Conservation (phyloP, 2,888 invertebrate species). For the Trachelus tabidus region DNA sequence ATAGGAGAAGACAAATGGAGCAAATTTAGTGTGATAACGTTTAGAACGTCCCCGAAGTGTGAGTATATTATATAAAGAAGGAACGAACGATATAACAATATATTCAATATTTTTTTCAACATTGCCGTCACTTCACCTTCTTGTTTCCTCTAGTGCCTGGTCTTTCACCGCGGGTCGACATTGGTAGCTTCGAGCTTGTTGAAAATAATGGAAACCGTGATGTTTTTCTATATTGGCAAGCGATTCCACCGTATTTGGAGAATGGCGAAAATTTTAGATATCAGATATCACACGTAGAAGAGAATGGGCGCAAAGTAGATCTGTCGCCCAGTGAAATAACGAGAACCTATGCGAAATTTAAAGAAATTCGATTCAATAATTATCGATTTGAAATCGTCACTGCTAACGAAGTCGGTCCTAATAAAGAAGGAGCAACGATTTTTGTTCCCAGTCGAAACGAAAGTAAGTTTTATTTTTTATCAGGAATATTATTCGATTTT, state of each 20-base stretch:
- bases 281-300: conserved; percentile 68
- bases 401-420: conserved; percentile 72
- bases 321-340: conserved; percentile 70
- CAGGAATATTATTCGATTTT: conserved; percentile 5
- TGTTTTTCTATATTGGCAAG: conserved; percentile 84
- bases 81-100: neutral
- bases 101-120: conserved; percentile 28
- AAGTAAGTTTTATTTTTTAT: conserved; percentile 58
- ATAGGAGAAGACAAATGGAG: conserved; percentile 77
- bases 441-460: conserved; percentile 72
- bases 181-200: conserved; percentile 78
- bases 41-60: conserved; percentile 70
- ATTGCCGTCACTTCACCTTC: neutral
- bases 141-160: conserved; percentile 69
- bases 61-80: conserved; percentile 27
- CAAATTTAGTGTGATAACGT: conserved; percentile 70
- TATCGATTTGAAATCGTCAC: conserved; percentile 73
- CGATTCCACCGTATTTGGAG: conserved; percentile 74
- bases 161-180: conserved; percentile 76
- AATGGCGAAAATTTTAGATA: conserved; percentile 83
- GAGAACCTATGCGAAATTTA: conserved; percentile 73
- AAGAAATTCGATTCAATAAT: conserved; percentile 65
- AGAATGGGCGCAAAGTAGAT: conserved; percentile 61
- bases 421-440: conserved; percentile 70
- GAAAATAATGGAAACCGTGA: conserved; percentile 69